These are phyloP conservation scores for Ethmia dodecea DNA, from an alignment of 2,888 invertebrate genomes.

Conservation along the genomic window DNA sequence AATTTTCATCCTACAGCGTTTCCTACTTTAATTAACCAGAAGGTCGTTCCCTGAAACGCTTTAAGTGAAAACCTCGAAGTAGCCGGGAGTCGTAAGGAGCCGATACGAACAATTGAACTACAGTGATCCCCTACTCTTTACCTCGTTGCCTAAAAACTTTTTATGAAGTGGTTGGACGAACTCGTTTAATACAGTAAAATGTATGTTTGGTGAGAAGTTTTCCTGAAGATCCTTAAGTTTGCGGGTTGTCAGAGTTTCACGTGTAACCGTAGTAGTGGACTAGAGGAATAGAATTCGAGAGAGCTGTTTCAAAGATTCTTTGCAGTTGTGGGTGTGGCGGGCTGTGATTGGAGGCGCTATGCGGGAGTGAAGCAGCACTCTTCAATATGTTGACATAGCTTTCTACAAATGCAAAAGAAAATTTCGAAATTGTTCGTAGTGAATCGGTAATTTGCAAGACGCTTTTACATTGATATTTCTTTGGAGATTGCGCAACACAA, in stretches of 20 bases:
- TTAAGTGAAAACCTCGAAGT: conserved; percentile 32
- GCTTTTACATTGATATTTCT: no score
- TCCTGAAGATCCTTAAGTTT: conserved; percentile 5
- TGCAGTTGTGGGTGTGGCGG: conserved; percentile 29
- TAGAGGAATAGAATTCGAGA: conserved; percentile 16
- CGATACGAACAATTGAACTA: conserved; percentile 28
- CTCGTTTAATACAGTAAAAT: neutral
- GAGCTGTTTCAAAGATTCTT: conserved; percentile 29
- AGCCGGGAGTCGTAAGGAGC: conserved; percentile 34
- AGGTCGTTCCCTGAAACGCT: conserved; percentile 35
- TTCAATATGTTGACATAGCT: conserved; percentile 20
- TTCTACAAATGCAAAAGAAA: conserved; percentile 17
- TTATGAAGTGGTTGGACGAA: neutral
- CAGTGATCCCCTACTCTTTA: conserved; percentile 11
- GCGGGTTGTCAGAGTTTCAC: conserved; percentile 7
- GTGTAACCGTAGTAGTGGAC: conserved; percentile 10
- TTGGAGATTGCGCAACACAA: no score
- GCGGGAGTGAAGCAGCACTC: conserved; percentile 28
- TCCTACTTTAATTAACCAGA: conserved; percentile 49
- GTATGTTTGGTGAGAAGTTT: conserved; percentile 1
- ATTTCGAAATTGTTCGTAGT: conserved; percentile 15
- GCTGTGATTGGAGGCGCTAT: conserved; percentile 31
- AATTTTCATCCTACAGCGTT: conserved; percentile 44
- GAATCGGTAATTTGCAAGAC: no score
- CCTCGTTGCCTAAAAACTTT: neutral